Evolutionary conservation across 2,113 vertebrate genomes (phyloP).

Genomic region (Peromyscus polionotus): DNA sequence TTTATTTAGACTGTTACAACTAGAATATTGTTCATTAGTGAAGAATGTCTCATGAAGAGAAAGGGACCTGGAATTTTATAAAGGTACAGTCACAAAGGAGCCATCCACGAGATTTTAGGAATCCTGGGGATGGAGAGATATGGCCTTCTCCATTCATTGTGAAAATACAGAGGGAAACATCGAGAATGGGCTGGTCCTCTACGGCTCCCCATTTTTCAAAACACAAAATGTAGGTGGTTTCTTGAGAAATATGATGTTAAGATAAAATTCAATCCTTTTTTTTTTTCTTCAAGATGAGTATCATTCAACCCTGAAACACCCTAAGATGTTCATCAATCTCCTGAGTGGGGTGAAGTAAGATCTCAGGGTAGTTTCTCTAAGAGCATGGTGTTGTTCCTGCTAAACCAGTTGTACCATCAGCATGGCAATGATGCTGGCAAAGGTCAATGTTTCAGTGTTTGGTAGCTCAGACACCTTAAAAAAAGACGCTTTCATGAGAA

Average conservation of each 20-base stretch:
- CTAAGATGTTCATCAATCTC: neutral
- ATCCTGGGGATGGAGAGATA: neutral
- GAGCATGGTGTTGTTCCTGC: neutral
- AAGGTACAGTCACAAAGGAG: neutral
- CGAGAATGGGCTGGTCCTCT: neutral
- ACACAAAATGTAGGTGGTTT: neutral
- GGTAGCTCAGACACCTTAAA: neutral
- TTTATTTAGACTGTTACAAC: neutral
- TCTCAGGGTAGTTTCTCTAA: neutral
- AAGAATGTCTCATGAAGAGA: conserved; percentile 11
- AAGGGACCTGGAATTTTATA: neutral
- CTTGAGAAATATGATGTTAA: neutral
- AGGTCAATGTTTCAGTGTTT: neutral
- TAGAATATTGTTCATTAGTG: conserved; percentile 10
- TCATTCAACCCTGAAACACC: neutral
- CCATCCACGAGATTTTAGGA: neutral
- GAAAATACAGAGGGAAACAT: neutral
- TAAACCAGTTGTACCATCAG: neutral
- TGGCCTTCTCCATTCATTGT: neutral
- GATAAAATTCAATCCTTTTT: neutral
- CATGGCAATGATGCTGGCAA: neutral
- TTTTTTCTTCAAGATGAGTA: neutral
- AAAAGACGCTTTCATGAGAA: neutral
- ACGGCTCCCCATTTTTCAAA: conserved; percentile 9
- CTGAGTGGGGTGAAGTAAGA: neutral